Percentiles rank a stretch among this genome's conserved stretches.
Conservation (phyloP, 2,113 vertebrate genomes). For the Xiphias gladius region DNA sequence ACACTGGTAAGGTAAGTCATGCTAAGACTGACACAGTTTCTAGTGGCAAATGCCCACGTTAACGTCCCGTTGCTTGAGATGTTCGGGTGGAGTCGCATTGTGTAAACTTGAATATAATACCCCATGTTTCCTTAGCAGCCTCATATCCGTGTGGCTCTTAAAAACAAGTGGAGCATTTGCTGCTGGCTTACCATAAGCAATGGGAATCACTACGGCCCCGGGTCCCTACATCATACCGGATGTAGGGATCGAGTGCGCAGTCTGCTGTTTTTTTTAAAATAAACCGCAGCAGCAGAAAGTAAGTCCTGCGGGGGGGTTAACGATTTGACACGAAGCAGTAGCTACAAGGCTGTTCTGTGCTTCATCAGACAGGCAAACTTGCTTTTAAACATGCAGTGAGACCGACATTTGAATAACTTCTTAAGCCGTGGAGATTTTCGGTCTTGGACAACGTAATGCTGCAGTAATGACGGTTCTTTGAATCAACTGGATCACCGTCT, state of each 20-base stretch:
- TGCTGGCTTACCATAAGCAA: background rate
- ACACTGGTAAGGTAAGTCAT: background rate
- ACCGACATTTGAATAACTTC: too few species aligned
- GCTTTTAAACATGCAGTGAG: background rate
- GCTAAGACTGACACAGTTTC: background rate
- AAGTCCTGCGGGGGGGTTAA: background rate
- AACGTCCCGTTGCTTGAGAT: constrained; percentile 17
- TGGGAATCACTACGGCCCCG: too few species aligned
- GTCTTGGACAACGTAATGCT: background rate
- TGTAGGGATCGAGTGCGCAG: constrained; percentile 23
- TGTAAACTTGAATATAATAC: constrained; percentile 41
- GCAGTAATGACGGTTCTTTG: constrained; percentile 22
- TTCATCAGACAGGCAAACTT: background rate
- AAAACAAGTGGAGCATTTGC: constrained; percentile 29
- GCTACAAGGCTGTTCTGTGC: background rate
- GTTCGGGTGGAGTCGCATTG: constrained; percentile 60
- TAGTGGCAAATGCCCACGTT: background rate
- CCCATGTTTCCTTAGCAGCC: background rate
- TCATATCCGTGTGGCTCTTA: constrained; percentile 22
- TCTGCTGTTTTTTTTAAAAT: constrained; percentile 49
- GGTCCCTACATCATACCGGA: background rate
- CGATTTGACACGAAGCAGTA: background rate
- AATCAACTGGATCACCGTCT: background rate
- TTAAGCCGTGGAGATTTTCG: too few species aligned
- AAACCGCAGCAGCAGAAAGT: constrained; percentile 1